Evolutionary conservation across 1,140 invertebrate species (phyloP).

Genomic region (Drosophila guanche): DNA sequence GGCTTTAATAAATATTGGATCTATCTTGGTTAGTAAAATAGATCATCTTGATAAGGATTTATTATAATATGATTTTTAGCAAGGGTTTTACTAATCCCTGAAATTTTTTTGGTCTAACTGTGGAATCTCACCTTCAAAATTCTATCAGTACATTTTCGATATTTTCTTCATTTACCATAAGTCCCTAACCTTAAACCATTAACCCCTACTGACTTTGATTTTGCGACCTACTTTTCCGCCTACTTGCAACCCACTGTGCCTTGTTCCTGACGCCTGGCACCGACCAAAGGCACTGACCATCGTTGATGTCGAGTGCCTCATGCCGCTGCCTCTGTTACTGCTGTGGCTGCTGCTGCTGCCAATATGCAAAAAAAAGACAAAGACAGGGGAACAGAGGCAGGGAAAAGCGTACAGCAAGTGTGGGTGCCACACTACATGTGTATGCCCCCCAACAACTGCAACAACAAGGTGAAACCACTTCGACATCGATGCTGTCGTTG

Average conservation of each 20-base stretch:
- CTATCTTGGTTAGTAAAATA: too few species aligned
- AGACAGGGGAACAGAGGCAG: slow-evolving; percentile 5
- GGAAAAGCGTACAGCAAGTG: slow-evolving; percentile 38
- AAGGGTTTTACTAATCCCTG: too few species aligned
- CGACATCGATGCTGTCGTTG: slow-evolving; percentile 42
- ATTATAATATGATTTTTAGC: too few species aligned
- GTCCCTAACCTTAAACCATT: slow-evolving; percentile 17
- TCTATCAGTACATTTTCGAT: too few species aligned
- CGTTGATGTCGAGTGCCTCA: slow-evolving; percentile 34
- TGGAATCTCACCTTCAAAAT: too few species aligned
- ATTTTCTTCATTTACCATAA: background rate
- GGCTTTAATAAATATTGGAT: too few species aligned
- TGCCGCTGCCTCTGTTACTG: slow-evolving; percentile 22
- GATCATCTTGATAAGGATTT: too few species aligned
- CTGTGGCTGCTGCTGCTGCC: slow-evolving; percentile 10
- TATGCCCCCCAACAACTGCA: slow-evolving; percentile 63
- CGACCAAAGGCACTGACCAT: slow-evolving; percentile 21
- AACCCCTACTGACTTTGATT: background rate
- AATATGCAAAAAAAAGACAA: slow-evolving; percentile 15
- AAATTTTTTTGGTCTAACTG: too few species aligned
- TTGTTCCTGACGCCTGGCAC: background rate
- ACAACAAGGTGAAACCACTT: slow-evolving; percentile 42
- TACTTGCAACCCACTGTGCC: slow-evolving; percentile 36
- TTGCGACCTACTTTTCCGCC: slow-evolving; percentile 1
- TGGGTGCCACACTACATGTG: slow-evolving; percentile 76